A percentile compares a stretch with the other conserved stretches of the same genome.
phyloP scores from a whole-genome alignment of 2,113 vertebrate genomes.

The Phalacrocorax aristotelis region DNA sequence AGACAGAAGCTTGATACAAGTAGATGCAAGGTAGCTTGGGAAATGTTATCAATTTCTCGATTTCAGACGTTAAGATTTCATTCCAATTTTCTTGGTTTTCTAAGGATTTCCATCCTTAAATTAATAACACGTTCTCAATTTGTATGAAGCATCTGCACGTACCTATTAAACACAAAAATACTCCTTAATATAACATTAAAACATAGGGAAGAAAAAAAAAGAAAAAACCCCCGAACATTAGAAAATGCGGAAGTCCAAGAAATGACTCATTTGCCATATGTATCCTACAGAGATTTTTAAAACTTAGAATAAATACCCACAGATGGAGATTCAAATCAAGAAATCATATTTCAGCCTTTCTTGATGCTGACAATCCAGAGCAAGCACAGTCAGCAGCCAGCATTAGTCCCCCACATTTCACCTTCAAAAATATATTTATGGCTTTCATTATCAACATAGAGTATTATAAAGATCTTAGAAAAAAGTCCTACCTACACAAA shows the following conservation, averaged over 20 bases:
- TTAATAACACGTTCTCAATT: not conserved
- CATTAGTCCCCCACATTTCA: not conserved
- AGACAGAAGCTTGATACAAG: not conserved
- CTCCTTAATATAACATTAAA: not conserved
- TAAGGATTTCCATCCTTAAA: not conserved
- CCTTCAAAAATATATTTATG: not conserved
- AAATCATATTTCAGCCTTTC: not conserved
- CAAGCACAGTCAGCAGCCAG: not conserved
- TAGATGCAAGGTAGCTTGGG: not conserved
- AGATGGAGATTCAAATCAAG: not conserved
- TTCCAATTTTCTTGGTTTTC: not conserved
- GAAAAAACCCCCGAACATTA: not conserved
- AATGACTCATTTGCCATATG: not conserved
- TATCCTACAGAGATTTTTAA: not conserved
- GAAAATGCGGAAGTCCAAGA: not conserved
- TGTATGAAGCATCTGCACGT: not conserved
- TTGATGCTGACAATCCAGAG: not conserved
- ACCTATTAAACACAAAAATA: not conserved
- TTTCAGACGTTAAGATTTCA: not conserved
- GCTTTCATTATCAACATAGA: not conserved
- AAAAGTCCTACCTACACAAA: not conserved
- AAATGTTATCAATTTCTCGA: not conserved
- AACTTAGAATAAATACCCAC: not conserved
- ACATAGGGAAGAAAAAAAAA: not conserved
- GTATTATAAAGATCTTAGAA: not conserved